Percentiles rank a stretch among this genome's conserved stretches.
Conservation (phyloP, 2,113 vertebrate genomes). For the Crotalus horridus region DNA sequence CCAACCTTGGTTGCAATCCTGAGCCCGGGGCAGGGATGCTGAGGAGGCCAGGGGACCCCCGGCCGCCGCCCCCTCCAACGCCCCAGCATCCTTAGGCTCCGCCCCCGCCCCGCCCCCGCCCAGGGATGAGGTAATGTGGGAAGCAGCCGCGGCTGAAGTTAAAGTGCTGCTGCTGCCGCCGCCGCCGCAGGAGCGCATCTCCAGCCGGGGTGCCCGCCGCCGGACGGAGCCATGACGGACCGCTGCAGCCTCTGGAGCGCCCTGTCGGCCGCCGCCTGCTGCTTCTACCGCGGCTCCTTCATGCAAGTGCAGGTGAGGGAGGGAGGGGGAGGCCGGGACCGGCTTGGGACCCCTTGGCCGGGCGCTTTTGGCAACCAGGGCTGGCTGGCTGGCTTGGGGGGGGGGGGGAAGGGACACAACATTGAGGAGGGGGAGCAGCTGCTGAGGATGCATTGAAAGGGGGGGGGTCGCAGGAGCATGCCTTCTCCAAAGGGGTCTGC, state of each 20-base stretch:
- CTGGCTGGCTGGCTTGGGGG: not conserved
- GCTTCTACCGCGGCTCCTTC: constrained; percentile 97
- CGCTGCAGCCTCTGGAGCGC: constrained; percentile 97
- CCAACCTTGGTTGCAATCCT: not conserved
- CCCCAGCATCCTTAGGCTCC: constrained; percentile 46
- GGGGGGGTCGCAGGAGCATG: not conserved
- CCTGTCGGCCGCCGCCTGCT: constrained; percentile 96
- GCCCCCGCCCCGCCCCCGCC: constrained; percentile 55
- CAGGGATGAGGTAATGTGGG: constrained; percentile 78
- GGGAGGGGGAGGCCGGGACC: accelerated
- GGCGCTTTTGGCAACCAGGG: not conserved
- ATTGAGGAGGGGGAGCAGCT: too few relatives aligned
- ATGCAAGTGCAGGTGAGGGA: constrained; percentile 95
- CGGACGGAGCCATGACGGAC: constrained; percentile 81
- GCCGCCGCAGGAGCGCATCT: not conserved
- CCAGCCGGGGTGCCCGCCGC: constrained; percentile 22
- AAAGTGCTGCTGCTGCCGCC: not conserved
- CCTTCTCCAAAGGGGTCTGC: not conserved
- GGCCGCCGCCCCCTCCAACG: constrained; percentile 25
- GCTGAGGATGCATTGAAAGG: too few relatives aligned
- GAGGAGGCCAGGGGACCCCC: not conserved
- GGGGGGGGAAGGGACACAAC: not conserved
- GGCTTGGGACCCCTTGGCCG: not conserved
- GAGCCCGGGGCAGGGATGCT: not conserved
- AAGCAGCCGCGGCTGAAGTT: constrained; percentile 64